A percentile compares a stretch with the other conserved stretches of the same genome.
Evolutionary conservation across 2,888 invertebrate genomes (phyloP).

Genomic region (Eretmocerus hayati): DNA sequence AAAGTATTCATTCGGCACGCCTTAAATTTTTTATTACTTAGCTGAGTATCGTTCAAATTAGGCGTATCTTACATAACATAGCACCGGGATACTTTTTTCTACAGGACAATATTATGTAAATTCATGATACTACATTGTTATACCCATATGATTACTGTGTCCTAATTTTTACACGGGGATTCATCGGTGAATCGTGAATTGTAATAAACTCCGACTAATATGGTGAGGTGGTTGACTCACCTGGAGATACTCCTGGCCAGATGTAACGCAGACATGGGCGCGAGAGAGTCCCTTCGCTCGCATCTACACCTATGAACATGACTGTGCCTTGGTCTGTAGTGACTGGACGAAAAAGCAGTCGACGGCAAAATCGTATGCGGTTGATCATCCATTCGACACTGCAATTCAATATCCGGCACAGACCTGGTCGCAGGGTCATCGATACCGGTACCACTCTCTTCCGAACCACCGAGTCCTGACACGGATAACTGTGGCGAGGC

Average conservation of each 20-base stretch:
- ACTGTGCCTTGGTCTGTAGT: conserved; percentile 29
- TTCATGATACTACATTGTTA: too few species aligned
- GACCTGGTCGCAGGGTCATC: conserved; percentile 65
- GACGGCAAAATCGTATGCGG: conserved; percentile 27
- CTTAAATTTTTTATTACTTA: too few species aligned
- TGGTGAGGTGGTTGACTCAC: too few species aligned
- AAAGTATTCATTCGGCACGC: too few species aligned
- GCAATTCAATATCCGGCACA: conserved; percentile 75
- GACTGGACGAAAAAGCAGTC: conserved; percentile 19
- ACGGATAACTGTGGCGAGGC: conserved; percentile 65
- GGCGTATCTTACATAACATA: too few species aligned
- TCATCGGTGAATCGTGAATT: too few species aligned
- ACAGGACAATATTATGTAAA: too few species aligned
- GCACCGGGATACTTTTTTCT: too few species aligned
- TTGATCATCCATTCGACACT: conserved; percentile 58
- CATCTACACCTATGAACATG: conserved; percentile 53
- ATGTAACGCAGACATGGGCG: conserved; percentile 66
- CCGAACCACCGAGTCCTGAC: conserved; percentile 64
- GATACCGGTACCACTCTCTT: conserved; percentile 62
- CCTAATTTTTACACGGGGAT: too few species aligned
- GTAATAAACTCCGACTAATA: too few species aligned
- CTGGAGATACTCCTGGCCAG: conserved; percentile 77
- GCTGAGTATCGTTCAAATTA: too few species aligned
- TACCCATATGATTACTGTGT: too few species aligned
- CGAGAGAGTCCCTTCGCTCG: conserved; percentile 75